Conservation (phyloP, 2,797 vertebrate genomes). For the Cirrhinus mrigala region DNA sequence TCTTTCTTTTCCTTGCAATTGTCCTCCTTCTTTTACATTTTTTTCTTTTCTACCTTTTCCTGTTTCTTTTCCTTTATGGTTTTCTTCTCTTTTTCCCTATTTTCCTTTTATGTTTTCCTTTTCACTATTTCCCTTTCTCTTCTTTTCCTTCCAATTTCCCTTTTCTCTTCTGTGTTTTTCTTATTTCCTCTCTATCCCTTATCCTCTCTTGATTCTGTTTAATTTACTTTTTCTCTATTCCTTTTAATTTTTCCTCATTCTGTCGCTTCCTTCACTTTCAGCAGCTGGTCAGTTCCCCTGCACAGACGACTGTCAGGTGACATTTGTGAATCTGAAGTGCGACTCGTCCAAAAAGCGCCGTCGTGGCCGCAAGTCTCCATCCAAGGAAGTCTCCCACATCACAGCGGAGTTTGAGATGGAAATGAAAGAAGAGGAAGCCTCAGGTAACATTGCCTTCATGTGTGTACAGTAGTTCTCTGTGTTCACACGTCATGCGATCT, state of each 20-base stretch:
- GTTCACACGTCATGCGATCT: background rate
- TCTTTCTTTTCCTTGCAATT: background rate
- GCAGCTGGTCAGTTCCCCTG: conserved; percentile 83
- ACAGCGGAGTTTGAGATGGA: conserved; percentile 95
- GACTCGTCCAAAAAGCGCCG: conserved; percentile 94
- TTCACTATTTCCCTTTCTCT: background rate
- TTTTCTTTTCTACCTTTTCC: background rate
- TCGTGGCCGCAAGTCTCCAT: conserved; percentile 90
- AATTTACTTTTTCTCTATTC: background rate
- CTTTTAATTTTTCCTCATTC: too few relatives aligned
- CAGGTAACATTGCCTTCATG: conserved; percentile 77
- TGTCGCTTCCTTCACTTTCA: too few relatives aligned
- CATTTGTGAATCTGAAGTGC: conserved; percentile 93
- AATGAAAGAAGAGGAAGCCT: conserved; percentile 88
- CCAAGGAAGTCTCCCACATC: conserved; percentile 94
- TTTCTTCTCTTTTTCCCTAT: too few relatives aligned
- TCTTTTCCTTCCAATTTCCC: background rate
- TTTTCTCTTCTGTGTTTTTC: background rate
- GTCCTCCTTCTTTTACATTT: background rate
- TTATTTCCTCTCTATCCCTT: background rate
- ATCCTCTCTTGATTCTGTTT: background rate
- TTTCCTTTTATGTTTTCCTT: too few relatives aligned
- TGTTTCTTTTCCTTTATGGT: background rate
- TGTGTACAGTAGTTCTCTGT: conserved; percentile 15
- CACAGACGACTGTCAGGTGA: conserved; percentile 91